Percentiles rank a stretch among this genome's conserved stretches.
Evolutionary conservation across 2,113 vertebrate genomes (phyloP).

Genomic region (Erpornis zantholeuca): DNA sequence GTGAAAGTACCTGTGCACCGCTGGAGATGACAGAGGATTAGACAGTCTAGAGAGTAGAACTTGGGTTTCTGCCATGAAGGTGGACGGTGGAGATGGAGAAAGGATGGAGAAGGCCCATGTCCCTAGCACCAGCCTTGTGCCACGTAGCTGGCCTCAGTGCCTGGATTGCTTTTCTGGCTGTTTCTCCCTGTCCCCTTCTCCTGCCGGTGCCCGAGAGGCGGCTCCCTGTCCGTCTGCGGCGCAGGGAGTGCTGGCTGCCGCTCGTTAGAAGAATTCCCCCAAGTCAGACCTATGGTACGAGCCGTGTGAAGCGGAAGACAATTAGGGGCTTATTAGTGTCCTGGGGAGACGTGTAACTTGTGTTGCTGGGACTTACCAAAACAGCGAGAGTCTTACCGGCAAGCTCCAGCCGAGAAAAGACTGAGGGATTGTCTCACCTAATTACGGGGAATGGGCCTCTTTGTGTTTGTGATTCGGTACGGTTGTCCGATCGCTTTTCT

Average conservation of each 20-base stretch:
- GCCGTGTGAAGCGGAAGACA: slow-evolving; percentile 87
- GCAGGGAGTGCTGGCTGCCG: slow-evolving; percentile 29
- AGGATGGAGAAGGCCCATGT: not conserved
- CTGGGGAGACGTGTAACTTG: slow-evolving; percentile 85
- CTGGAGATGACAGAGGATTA: not conserved
- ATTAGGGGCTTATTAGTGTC: slow-evolving; percentile 92
- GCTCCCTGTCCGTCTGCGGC: slow-evolving; percentile 13
- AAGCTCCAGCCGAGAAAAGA: slow-evolving; percentile 95
- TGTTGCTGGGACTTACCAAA: slow-evolving; percentile 83
- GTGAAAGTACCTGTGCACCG: accelerated
- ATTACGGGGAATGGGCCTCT: slow-evolving; percentile 88
- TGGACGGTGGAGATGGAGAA: accelerated
- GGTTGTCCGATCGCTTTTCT: slow-evolving; percentile 94
- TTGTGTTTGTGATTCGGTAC: slow-evolving; percentile 92
- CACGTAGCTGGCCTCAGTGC: not conserved
- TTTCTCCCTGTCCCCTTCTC: not conserved
- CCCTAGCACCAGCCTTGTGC: not conserved
- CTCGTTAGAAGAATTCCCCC: slow-evolving; percentile 66
- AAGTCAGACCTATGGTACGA: slow-evolving; percentile 68
- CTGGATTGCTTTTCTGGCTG: not conserved
- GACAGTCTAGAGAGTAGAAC: not conserved
- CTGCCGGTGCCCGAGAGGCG: not conserved
- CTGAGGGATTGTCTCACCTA: slow-evolving; percentile 93
- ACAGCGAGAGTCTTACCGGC: slow-evolving; percentile 83
- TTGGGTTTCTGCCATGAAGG: accelerated